Evolutionary conservation across 2,888 invertebrate species (phyloP).

Genomic region (Ectemnius continuus): DNA sequence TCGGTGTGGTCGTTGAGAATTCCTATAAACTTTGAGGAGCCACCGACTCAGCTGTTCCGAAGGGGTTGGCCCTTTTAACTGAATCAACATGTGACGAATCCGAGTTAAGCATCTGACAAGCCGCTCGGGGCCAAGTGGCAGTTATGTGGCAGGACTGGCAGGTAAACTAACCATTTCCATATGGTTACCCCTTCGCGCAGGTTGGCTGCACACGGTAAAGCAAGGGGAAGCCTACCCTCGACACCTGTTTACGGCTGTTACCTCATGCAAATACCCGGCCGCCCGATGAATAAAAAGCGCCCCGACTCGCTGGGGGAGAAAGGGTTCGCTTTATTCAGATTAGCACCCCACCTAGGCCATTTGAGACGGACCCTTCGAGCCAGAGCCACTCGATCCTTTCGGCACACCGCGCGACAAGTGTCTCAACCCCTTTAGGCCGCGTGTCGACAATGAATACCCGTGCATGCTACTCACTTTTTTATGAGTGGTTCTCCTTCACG

Average conservation of each 20-base stretch:
- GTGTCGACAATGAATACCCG: constrained; percentile 25
- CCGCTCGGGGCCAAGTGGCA: constrained; percentile 31
- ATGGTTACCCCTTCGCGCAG: constrained; percentile 57
- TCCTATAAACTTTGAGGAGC: too few relatives aligned
- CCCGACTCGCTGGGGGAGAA: constrained; percentile 56
- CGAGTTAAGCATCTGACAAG: constrained; percentile 44
- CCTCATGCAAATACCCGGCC: constrained; percentile 71
- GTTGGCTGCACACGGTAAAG: constrained; percentile 61
- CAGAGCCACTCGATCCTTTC: constrained; percentile 58
- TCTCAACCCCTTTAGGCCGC: constrained; percentile 38
- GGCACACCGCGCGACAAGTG: constrained; percentile 55
- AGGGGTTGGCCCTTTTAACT: constrained; percentile 24
- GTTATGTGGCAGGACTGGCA: constrained; percentile 31
- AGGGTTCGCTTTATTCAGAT: constrained; percentile 75
- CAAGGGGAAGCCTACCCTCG: constrained; percentile 55
- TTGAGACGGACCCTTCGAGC: constrained; percentile 50
- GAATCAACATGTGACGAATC: constrained; percentile 39
- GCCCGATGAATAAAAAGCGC: constrained; percentile 68
- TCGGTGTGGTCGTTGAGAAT: too few relatives aligned
- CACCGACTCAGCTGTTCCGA: constrained; percentile 45
- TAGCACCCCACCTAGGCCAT: constrained; percentile 61
- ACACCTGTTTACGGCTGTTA: constrained; percentile 63
- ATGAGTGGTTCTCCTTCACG: too few relatives aligned
- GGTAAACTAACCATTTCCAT: constrained; percentile 64
- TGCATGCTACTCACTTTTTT: constrained; percentile 22